A percentile compares a stretch with the other conserved stretches of the same genome.
phyloP scores from a whole-genome alignment of 2,888 invertebrate genomes.

The Chloroclysta siterata region DNA sequence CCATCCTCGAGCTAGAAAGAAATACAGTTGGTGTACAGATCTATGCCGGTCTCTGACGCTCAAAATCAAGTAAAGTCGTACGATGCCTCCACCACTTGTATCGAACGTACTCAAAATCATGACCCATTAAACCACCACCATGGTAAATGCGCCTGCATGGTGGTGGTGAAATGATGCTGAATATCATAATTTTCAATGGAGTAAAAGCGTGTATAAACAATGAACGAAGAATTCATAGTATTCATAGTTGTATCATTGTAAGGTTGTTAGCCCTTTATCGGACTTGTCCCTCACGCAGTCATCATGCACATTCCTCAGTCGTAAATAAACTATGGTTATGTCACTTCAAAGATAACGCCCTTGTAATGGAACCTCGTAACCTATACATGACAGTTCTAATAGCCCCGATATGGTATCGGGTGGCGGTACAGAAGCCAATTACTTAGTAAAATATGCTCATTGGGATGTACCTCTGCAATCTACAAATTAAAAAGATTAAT shows the following conservation, averaged over 20 bases:
- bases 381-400: conserved; percentile 26
- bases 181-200: too few relatives aligned
- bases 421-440: conserved; percentile 9
- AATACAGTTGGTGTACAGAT: too few relatives aligned
- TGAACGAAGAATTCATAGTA: conserved; percentile 11
- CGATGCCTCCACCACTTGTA: too few relatives aligned
- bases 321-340: conserved; percentile 31
- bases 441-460: neutral
- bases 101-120: too few relatives aligned
- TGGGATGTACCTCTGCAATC: neutral
- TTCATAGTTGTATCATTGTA: conserved; percentile 8
- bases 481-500: too few relatives aligned
- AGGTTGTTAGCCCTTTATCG: conserved; percentile 36
- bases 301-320: conserved; percentile 25
- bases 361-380: conserved; percentile 22
- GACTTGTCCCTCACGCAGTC: conserved; percentile 16
- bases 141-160: too few relatives aligned
- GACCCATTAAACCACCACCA: too few relatives aligned
- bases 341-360: conserved; percentile 31
- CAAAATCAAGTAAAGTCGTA: too few relatives aligned
- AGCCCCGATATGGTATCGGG: conserved; percentile 17
- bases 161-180: too few relatives aligned
- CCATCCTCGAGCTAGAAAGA: too few relatives aligned
- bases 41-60: too few relatives aligned
- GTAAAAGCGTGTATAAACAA: neutral